Evolutionary conservation across 2,888 invertebrate genomes (phyloP), one percentile per base, ranked within the genome.

Genomic region (Harpalus rubripes): DNA sequence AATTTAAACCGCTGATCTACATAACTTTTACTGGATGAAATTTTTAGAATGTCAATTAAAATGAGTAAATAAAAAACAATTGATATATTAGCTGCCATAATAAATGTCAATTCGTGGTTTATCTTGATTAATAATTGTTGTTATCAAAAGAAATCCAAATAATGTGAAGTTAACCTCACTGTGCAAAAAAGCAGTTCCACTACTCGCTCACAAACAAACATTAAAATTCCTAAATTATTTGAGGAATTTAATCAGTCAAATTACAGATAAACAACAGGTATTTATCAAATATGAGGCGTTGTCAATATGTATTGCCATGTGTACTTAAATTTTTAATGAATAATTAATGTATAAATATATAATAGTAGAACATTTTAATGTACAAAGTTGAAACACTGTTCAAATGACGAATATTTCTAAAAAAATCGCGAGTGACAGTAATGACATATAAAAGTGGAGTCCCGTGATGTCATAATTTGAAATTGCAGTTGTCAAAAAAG

Each of bases 381-480:
- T 68, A 32, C 10, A 0, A 68, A 41, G 26, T 39, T 32, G 39
- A 68, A 68, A 68, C 68, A 68, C 68, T 68, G 68, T 32, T 32
- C 68, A n/a, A 74, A 8, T 74, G 72, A 72, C 72, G 72, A 44
- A 74, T 74, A 44, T 44, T 68, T 74, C 72, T 74, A 82, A 72
- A 83, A 83, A 83, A 83, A 58, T 74, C 39, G 26, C 32, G 52
- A 61, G 78, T 84, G 78, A 84, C 65, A 78, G 44, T 84, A 63
- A 61, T 61, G 84, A 84, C 78, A 83, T 56, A 63, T 78, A 84
- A 44, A 22, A 18, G 84, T 76, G 41, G 65, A 56, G 74, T 56
- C 18, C 52, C 41, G 61, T 84, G 76, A 78, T 84, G 78, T 78
- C 84, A 78, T 84, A 78, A 78, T 84, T 84, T 63, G 44, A 84